Evolutionary conservation across 2,797 vertebrate genomes (phyloP).

Genomic region (Jordanella pulchra): DNA sequence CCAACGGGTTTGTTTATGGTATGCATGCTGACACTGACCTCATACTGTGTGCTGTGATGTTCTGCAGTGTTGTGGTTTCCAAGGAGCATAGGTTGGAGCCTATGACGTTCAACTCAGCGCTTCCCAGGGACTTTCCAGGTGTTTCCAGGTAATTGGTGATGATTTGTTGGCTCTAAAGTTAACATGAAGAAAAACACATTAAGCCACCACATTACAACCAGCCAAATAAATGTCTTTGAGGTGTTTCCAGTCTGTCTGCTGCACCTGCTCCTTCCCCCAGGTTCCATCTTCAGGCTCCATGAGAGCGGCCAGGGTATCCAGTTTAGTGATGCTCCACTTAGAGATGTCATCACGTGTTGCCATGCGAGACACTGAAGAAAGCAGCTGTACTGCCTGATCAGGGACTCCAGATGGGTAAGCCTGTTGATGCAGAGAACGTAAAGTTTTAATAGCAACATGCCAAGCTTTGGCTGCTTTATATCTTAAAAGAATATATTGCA

Average conservation of each 20-base stretch:
- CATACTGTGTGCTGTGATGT: conserved; percentile 57
- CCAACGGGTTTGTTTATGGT: not conserved
- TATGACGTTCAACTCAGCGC: conserved; percentile 59
- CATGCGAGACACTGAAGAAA: conserved; percentile 57
- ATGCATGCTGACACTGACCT: conserved; percentile 39
- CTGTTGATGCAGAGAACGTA: conserved; percentile 37
- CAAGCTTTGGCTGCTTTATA: not conserved
- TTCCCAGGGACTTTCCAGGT: conserved; percentile 51
- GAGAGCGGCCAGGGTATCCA: not conserved
- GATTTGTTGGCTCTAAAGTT: conserved; percentile 63
- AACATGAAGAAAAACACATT: conserved; percentile 24
- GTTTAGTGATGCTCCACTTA: conserved; percentile 17
- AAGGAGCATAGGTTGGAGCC: conserved; percentile 66
- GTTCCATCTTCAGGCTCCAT: not conserved
- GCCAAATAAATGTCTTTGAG: not conserved
- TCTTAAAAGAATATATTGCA: not conserved
- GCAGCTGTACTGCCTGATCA: conserved; percentile 49
- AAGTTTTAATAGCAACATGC: not conserved
- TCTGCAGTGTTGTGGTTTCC: conserved; percentile 48
- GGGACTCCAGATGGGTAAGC: conserved; percentile 54
- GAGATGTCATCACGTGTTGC: conserved; percentile 40
- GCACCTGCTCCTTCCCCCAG: conserved; percentile 58
- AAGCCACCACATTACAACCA: not conserved
- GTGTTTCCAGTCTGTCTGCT: not conserved
- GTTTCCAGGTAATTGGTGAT: conserved; percentile 65